Conservation (phyloP, 2,888 invertebrate species). For the Diogma glabrata region DNA sequence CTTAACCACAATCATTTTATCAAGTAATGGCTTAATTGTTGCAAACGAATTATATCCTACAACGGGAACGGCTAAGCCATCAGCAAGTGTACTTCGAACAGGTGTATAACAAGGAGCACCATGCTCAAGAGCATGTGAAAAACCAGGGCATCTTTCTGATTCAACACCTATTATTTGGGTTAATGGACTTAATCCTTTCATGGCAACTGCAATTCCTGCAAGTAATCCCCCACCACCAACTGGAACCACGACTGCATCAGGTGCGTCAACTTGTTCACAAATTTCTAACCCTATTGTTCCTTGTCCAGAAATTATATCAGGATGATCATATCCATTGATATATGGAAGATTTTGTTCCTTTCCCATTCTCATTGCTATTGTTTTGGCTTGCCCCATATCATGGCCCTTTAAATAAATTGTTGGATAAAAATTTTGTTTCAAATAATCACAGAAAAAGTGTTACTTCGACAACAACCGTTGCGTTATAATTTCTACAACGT, state of each 20-base stretch:
- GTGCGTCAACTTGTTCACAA: constrained; percentile 73
- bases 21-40: constrained; percentile 59
- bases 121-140: constrained; percentile 56
- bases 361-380: constrained; percentile 62
- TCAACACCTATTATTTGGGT: constrained; percentile 86
- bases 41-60: constrained; percentile 77
- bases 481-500: constrained; percentile 72
- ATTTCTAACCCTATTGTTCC: constrained; percentile 91
- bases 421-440: neutral
- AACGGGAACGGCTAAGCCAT: constrained; percentile 78
- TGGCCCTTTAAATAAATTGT: constrained; percentile 41
- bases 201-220: constrained; percentile 80
- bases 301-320: constrained; percentile 89
- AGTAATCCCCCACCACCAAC: constrained; percentile 55
- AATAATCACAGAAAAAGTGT: neutral
- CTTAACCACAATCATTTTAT: constrained; percentile 69
- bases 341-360: constrained; percentile 62
- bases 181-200: constrained; percentile 73
- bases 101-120: constrained; percentile 56
- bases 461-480: constrained; percentile 62
- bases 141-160: constrained; percentile 83
- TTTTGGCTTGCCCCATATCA: constrained; percentile 77
- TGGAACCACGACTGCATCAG: constrained; percentile 84
- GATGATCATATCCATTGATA: constrained; percentile 93
- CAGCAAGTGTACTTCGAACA: constrained; percentile 67